Conservation (phyloP, 2,113 vertebrate genomes). For the Athene cunicularia region DNA sequence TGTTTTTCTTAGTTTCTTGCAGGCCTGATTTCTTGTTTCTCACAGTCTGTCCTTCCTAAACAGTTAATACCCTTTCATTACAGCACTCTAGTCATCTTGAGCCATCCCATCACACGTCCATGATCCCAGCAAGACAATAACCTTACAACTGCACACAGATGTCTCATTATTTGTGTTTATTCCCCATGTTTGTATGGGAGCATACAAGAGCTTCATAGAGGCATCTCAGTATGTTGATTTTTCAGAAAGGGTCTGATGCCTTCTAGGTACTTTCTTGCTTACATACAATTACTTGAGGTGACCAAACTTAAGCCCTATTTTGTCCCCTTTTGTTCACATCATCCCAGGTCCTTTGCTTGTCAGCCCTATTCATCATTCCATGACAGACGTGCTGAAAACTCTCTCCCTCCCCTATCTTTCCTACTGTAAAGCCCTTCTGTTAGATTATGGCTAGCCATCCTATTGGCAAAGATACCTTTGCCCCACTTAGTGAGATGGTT, state of each 20-base stretch:
- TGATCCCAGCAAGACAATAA: background rate
- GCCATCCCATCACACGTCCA: background rate
- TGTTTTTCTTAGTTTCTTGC: too few relatives aligned
- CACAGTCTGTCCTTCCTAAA: background rate
- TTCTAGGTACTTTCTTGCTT: background rate
- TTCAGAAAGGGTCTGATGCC: background rate
- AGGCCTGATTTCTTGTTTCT: too few relatives aligned
- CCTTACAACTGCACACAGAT: background rate
- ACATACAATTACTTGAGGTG: background rate
- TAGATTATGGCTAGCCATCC: background rate
- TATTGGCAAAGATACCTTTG: background rate
- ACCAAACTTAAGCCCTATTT: background rate
- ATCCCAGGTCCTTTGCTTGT: background rate
- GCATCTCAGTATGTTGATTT: background rate
- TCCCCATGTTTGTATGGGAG: background rate
- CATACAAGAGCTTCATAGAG: background rate
- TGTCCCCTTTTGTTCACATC: background rate
- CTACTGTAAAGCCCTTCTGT: background rate
- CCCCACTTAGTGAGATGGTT: background rate
- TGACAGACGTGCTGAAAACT: background rate
- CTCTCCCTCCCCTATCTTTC: too few relatives aligned
- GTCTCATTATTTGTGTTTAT: background rate
- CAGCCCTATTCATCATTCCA: background rate
- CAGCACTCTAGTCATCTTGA: background rate
- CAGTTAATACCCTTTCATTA: too few relatives aligned